These are phyloP conservation scores for Thelaira solivaga DNA, from an alignment of 2,888 invertebrate species.

Conservation along the genomic window DNA sequence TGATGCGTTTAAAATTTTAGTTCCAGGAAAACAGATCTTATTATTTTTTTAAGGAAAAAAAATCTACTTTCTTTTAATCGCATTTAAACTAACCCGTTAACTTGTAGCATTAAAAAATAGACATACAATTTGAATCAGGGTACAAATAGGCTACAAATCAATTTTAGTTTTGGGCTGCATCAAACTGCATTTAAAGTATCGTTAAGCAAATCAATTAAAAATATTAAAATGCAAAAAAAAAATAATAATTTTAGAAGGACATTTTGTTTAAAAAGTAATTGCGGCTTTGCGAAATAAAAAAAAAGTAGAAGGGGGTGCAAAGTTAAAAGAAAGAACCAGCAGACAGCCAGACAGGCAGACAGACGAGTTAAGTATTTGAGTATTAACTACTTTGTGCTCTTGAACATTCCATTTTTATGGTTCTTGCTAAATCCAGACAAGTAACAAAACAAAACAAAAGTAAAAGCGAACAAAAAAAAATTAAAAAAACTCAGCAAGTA, in stretches of 20 bases:
- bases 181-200: constrained; percentile 17
- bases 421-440: constrained; percentile 38
- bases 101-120: not conserved
- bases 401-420: constrained; percentile 36
- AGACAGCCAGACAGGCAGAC: not conserved
- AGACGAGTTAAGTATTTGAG: constrained; percentile 35
- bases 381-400: constrained; percentile 49
- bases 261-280: constrained; percentile 17
- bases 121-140: not conserved
- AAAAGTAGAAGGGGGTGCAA: not conserved
- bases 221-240: not conserved
- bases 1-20: too few species aligned
- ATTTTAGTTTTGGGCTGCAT: too few species aligned
- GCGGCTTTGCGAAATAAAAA: constrained; percentile 17
- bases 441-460: too few species aligned
- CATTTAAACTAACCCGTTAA: too few species aligned
- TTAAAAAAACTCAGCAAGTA: constrained; percentile 47
- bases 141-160: not conserved
- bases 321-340: not conserved
- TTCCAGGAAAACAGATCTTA: too few species aligned
- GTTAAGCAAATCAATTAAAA: not conserved
- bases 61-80: too few species aligned
- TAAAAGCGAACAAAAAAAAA: constrained; percentile 30
- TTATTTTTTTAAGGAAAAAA: too few species aligned
- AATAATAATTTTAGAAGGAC: not conserved